phyloP scores from a whole-genome alignment of 2,888 invertebrate genomes.

The Gastrophysa polygoni region DNA sequence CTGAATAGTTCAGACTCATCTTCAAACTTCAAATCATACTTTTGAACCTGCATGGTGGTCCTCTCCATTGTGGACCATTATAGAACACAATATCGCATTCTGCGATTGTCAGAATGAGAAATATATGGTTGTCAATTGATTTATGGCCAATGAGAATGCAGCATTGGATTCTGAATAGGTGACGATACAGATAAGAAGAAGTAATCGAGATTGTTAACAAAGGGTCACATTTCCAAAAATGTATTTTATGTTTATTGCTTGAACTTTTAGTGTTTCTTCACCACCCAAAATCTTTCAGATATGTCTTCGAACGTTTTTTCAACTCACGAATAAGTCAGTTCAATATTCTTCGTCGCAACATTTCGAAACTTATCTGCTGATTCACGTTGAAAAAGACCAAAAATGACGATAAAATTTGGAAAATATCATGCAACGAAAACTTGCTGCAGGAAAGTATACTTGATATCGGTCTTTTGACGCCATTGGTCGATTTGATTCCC shows the following conservation, averaged over 20 bases:
- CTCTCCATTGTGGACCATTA: background rate
- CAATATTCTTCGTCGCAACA: no score
- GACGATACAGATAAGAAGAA: background rate
- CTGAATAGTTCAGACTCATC: background rate
- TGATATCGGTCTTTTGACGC: no score
- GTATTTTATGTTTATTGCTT: background rate
- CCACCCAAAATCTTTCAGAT: no score
- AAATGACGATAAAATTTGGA: no score
- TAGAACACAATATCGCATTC: background rate
- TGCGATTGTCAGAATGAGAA: conserved; percentile 1
- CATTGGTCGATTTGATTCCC: no score
- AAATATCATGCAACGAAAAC: no score
- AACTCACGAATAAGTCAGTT: no score
- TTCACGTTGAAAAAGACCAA: no score
- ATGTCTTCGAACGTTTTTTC: no score
- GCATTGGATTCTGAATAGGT: background rate
- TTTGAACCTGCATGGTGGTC: background rate
- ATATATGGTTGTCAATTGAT: background rate
- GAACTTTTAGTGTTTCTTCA: no score
- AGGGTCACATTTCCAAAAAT: background rate
- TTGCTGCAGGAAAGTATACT: no score
- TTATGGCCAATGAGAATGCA: background rate
- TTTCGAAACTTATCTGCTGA: no score
- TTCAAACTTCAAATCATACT: background rate
- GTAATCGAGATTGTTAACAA: background rate